Percentiles rank a stretch among this genome's conserved stretches.
These are phyloP conservation scores for Tragelaphus imberbis DNA, from an alignment of 2,113 vertebrate genomes.

Conservation along the genomic window DNA sequence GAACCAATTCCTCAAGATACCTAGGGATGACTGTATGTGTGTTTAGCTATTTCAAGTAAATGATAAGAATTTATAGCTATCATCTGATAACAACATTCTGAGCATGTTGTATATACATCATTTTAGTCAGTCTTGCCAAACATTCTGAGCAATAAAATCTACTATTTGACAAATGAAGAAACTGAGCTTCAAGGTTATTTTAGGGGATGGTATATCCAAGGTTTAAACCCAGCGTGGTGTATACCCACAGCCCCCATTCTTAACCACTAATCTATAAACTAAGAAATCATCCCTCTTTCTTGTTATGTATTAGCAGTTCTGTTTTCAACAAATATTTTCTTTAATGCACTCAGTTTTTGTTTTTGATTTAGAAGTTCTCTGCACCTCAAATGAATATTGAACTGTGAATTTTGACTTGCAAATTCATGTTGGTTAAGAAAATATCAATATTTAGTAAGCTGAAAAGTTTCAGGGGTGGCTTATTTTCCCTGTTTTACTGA, in stretches of 20 bases:
- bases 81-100: not conserved
- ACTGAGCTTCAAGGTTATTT: not conserved
- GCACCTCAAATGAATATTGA: not conserved
- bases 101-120: not conserved
- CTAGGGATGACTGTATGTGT: not conserved
- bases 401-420: not conserved
- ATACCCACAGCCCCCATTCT: not conserved
- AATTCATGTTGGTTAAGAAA: not conserved
- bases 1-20: not conserved
- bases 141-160: not conserved
- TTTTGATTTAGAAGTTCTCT: constrained; percentile 1
- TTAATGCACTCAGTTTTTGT: not conserved
- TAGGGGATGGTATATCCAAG: not conserved
- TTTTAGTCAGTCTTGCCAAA: not conserved
- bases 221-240: not conserved
- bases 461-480: not conserved
- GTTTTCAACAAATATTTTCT: not conserved
- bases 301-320: not conserved
- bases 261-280: not conserved
- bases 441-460: not conserved
- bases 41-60: not conserved
- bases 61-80: not conserved
- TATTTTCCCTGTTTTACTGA: not conserved
- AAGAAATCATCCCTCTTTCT: not conserved
- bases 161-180: not conserved